A percentile compares a stretch with the other conserved stretches of the same genome.
phyloP scores from a whole-genome alignment of 2,888 invertebrate genomes.

The Cheilosia impressa region DNA sequence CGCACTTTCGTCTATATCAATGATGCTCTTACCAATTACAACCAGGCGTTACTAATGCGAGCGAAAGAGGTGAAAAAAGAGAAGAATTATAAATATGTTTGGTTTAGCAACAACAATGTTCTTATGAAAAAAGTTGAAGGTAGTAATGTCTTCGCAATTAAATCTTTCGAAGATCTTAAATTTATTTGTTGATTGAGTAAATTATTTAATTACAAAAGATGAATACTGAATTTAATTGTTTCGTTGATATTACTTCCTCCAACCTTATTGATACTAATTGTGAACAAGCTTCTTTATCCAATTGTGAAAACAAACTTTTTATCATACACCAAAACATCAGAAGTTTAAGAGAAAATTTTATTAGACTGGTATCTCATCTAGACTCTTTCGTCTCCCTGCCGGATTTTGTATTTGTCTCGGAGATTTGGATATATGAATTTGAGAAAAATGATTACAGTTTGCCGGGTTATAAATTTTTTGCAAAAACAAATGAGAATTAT shows the following conservation, averaged over 20 bases:
- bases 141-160: slow-evolving; percentile 3
- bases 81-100: background rate
- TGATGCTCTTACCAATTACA: too few relatives aligned
- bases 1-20: too few relatives aligned
- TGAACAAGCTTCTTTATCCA: background rate
- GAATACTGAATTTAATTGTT: background rate
- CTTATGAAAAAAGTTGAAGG: background rate
- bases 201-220: too few relatives aligned
- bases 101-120: background rate
- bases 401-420: slow-evolving; percentile 16
- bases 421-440: slow-evolving; percentile 38
- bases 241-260: background rate
- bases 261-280: background rate
- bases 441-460: slow-evolving; percentile 8
- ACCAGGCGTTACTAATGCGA: background rate
- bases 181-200: too few relatives aligned
- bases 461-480: background rate
- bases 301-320: slow-evolving; percentile 6
- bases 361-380: background rate
- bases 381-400: slow-evolving; percentile 18
- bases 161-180: background rate
- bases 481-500: too few relatives aligned
- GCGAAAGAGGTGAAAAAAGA: background rate
- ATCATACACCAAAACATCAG: slow-evolving; percentile 32
- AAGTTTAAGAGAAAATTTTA: slow-evolving; percentile 35